These are phyloP conservation scores for Epizoanthus fatuus DNA, from an alignment of 92 coral and sea anemone genomes.

Conservation along the genomic window DNA sequence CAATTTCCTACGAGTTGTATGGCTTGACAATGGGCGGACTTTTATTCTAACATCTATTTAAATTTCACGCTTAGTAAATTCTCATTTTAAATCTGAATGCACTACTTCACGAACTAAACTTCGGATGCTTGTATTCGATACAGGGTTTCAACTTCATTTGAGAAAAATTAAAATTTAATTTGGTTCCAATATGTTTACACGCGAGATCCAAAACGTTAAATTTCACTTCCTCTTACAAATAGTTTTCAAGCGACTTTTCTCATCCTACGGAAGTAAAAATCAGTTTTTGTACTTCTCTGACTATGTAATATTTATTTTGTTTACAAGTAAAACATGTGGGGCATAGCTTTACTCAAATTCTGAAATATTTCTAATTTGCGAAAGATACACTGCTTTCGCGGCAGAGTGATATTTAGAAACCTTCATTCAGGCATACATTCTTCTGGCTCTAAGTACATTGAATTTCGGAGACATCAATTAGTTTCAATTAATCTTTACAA, in stretches of 20 bases:
- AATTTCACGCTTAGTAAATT: constrained; percentile 20
- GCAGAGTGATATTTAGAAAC: constrained; percentile 63
- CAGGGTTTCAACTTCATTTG: constrained; percentile 37
- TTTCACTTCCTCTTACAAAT: constrained; percentile 47
- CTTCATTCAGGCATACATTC: constrained; percentile 55
- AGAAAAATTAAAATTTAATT: constrained; percentile 78
- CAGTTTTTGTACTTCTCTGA: not conserved
- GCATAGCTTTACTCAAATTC: no score
- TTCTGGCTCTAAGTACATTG: constrained; percentile 84
- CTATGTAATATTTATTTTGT: not conserved
- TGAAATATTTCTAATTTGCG: not conserved
- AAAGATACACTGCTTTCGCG: not conserved
- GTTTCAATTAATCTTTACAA: constrained; percentile 93
- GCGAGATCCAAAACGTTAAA: constrained; percentile 78
- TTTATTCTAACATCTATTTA: constrained; percentile 1
- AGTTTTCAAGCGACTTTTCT: constrained; percentile 51
- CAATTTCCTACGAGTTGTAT: constrained; percentile 21
- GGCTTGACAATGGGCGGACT: constrained; percentile 1
- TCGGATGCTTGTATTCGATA: constrained; percentile 16
- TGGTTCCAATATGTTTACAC: constrained; percentile 73
- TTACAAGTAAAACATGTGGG: not conserved
- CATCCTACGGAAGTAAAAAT: not conserved
- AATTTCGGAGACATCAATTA: constrained; percentile 95
- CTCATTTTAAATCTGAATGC: not conserved
- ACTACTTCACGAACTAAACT: not conserved